Percentiles rank a stretch among this genome's conserved stretches.
These are phyloP conservation scores for Dryoscopus gambensis DNA, from an alignment of 2,113 vertebrate genomes.

Conservation along the genomic window DNA sequence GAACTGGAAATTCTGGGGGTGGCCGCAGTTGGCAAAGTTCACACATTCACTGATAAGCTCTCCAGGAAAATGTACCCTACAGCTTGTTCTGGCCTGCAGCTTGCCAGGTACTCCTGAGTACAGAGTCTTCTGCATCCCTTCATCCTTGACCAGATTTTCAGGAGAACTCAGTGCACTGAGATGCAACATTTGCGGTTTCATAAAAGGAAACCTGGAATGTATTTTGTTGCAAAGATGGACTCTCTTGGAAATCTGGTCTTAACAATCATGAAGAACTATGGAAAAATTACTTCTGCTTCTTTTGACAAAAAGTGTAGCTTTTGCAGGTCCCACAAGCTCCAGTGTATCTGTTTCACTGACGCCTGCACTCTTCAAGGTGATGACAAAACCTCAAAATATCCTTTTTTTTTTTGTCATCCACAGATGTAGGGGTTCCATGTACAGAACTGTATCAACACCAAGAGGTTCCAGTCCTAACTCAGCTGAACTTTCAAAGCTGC, in stretches of 20 bases:
- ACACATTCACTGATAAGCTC: background rate
- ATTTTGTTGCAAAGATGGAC: background rate
- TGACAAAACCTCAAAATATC: background rate
- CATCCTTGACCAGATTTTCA: background rate
- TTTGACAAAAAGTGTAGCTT: background rate
- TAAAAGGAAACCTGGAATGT: background rate
- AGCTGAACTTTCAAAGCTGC: constrained; percentile 27
- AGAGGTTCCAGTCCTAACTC: constrained; percentile 6
- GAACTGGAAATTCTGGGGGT: background rate
- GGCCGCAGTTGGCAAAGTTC: background rate
- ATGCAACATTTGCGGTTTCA: background rate
- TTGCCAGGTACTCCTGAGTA: background rate
- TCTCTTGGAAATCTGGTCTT: background rate
- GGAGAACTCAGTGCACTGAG: background rate
- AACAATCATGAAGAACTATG: background rate
- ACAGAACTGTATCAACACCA: background rate
- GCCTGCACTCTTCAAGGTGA: background rate
- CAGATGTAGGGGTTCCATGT: background rate
- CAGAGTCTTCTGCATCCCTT: background rate
- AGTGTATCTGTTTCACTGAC: background rate
- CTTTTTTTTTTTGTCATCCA: background rate
- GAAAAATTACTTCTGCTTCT: background rate
- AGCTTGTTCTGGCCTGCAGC: background rate
- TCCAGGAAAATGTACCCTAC: background rate
- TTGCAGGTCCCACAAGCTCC: background rate